Base-by-base conservation (phyloP, 1,140 invertebrate species). In the Stegodyphus dumicola region DNA sequence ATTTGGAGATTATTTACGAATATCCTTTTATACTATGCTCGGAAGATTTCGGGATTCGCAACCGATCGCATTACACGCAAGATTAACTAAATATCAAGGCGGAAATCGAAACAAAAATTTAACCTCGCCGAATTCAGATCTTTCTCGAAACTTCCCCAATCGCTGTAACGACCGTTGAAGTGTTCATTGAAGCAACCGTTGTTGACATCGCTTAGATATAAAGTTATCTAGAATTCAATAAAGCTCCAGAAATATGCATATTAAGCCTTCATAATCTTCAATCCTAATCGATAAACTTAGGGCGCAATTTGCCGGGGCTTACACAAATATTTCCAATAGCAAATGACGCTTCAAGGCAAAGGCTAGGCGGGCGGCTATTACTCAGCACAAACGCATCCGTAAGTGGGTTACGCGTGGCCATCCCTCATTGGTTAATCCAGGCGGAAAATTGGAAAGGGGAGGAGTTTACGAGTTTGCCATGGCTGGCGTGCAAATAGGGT, bases 391-490 rank as follows among this genome's bases (percentile, higher is more conserved):
- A 79, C 77, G 65, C 52, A 77, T 52, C 64, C 60, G 17, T 69
- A 79, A 79, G 77, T 79, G 65, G 77, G 64, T 10, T 64, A 73
- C 60, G 67, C 67, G 11, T 49, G 13, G 33, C 78, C 13, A 80
- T 80, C 78, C 52, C 49, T 80, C 78, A 80, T 80, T 80, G 78
- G 78, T 71, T 64, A 71, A 80, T 71, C 69, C 67, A 33, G 52
- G 18, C 15, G 18, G 78, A 80, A 80, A 80, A 80, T 80, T 80
- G 78, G 53, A 80, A 80, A 56, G 13, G 54, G 67, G 48, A n/a
- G 53, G 53, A 33, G 53, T 18, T 15, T 71, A 7, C 10, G 53
- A 33, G 53, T 18, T 15, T 71, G 13, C 10, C 10, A 17, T 18
- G n/a, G n/a, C 33, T 67, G 66, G n/a, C 2, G 17, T 9, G 66